phyloP scores from a whole-genome alignment of 2,888 invertebrate genomes.

The Acleris holmiana region DNA sequence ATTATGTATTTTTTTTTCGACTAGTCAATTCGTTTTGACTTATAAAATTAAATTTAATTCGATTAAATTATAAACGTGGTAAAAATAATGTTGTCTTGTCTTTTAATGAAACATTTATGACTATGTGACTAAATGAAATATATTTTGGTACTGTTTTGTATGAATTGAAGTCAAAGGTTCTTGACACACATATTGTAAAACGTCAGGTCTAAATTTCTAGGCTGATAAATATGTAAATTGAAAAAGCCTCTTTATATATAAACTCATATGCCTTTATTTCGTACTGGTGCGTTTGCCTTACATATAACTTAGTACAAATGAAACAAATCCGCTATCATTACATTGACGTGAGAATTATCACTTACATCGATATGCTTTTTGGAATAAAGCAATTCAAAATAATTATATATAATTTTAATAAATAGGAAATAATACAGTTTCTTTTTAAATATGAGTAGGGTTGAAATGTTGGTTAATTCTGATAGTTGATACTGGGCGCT shows the following conservation, averaged over 20 bases:
- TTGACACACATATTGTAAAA: no score
- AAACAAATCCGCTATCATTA: slow-evolving; percentile 69
- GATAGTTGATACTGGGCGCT: slow-evolving; percentile 14
- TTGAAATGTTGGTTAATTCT: slow-evolving; percentile 2
- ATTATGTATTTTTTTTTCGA: no score
- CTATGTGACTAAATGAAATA: no score
- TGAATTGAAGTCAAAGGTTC: background rate
- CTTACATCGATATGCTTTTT: slow-evolving; percentile 75
- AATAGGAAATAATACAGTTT: slow-evolving; percentile 46
- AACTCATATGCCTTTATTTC: slow-evolving; percentile 84
- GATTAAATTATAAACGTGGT: no score
- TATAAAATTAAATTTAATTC: no score
- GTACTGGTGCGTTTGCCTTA: slow-evolving; percentile 83
- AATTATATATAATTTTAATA: slow-evolving; percentile 54
- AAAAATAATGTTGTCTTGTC: no score
- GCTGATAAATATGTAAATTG: background rate
- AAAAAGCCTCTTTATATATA: slow-evolving; percentile 54
- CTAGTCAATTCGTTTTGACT: no score
- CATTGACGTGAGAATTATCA: slow-evolving; percentile 64
- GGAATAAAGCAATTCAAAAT: slow-evolving; percentile 61
- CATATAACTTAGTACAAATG: slow-evolving; percentile 76
- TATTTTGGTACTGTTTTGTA: no score
- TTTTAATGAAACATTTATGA: no score
- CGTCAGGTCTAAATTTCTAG: background rate
- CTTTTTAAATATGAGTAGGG: slow-evolving; percentile 29